These are phyloP conservation scores for Alexandromys fortis DNA, from an alignment of 2,113 vertebrate species.

Conservation along the genomic window DNA sequence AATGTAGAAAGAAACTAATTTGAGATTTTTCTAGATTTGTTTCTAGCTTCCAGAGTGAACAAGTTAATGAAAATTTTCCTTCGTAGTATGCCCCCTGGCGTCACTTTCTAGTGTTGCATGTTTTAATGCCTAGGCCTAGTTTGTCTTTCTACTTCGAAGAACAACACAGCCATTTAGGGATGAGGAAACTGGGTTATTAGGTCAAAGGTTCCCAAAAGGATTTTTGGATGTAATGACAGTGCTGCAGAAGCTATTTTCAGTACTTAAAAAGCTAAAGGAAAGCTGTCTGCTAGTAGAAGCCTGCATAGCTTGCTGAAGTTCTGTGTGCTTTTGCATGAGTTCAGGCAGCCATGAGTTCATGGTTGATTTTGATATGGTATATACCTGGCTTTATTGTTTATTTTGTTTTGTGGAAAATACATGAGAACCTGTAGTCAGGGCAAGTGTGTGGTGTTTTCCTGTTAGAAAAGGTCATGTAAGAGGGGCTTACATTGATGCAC, in stretches of 20 bases:
- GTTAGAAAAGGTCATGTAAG: neutral
- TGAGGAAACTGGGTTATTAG: slow-evolving; percentile 67
- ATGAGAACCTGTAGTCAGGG: neutral
- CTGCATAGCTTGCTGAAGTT: neutral
- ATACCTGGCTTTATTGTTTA: neutral
- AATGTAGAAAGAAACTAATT: neutral
- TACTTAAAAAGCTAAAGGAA: slow-evolving; percentile 43
- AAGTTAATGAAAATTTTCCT: neutral
- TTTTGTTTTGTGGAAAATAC: neutral
- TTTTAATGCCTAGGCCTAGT: neutral
- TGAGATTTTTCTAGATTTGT: neutral
- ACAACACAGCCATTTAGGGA: neutral
- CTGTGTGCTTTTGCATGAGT: neutral
- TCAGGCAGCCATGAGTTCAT: neutral
- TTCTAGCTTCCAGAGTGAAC: neutral
- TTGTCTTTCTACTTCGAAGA: slow-evolving; percentile 38
- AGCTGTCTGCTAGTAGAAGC: neutral
- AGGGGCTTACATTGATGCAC: neutral
- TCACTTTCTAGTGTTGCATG: neutral
- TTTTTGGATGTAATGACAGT: slow-evolving; percentile 23
- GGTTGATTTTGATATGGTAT: neutral
- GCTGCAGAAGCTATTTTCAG: slow-evolving; percentile 59
- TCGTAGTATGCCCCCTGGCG: slow-evolving; percentile 41
- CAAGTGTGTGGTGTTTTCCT: neutral
- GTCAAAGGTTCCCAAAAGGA: slow-evolving; percentile 50